These are phyloP conservation scores for Euphydryas editha DNA, from an alignment of 2,888 invertebrate species.

Conservation along the genomic window DNA sequence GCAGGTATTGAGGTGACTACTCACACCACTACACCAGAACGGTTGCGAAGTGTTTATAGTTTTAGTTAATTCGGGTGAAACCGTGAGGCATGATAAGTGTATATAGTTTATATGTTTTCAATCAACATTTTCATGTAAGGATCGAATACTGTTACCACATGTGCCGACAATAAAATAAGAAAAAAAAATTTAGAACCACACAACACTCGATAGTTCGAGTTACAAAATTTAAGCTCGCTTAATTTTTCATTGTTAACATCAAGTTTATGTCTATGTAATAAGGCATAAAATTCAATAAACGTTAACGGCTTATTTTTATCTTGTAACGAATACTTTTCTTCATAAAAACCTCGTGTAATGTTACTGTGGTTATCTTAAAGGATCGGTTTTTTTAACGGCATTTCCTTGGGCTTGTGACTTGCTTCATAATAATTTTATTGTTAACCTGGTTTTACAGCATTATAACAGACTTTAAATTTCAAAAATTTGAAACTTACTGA, in stretches of 20 bases:
- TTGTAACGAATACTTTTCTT: conserved; percentile 54
- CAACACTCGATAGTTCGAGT: conserved; percentile 60
- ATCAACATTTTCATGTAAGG: background rate
- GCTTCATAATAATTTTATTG: conserved; percentile 15
- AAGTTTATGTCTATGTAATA: conserved; percentile 34
- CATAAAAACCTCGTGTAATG: conserved; percentile 52
- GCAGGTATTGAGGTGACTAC: too few relatives aligned
- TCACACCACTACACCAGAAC: too few relatives aligned
- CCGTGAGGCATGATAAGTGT: background rate
- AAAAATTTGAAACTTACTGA: background rate
- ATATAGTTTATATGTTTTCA: background rate
- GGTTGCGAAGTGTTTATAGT: too few relatives aligned
- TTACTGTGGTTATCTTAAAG: conserved; percentile 50
- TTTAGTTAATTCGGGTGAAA: too few relatives aligned
- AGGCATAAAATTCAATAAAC: conserved; percentile 36
- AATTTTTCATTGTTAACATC: conserved; percentile 46
- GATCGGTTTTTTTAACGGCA: conserved; percentile 30
- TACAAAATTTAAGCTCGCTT: conserved; percentile 60
- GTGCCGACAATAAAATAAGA: conserved; percentile 48
- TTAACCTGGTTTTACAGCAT: background rate
- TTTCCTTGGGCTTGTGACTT: conserved; percentile 30
- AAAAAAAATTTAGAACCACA: conserved; percentile 54
- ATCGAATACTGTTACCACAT: conserved; percentile 43
- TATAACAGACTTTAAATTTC: background rate
- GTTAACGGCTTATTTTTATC: conserved; percentile 45